Base-by-base conservation (phyloP, 2,797 vertebrate species). In the Lacerta viridis region DNA sequence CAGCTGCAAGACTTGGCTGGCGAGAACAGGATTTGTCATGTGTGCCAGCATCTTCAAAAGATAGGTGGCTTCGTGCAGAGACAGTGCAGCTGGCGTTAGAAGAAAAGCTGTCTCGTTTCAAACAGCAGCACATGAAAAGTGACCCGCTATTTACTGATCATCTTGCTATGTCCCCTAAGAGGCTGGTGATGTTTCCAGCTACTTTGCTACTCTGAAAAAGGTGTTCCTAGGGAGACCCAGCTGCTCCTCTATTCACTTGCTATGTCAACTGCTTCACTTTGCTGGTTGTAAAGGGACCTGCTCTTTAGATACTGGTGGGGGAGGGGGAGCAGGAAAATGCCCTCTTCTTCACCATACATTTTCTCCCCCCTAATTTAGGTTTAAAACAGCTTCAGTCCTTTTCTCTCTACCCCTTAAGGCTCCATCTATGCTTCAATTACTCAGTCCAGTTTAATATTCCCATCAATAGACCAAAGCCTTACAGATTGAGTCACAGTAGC, bases 351-450 rank as follows among this genome's bases (percentile, higher is more conserved):
- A 17, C 10, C 39, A 29, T 13, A 25, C 20, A 50, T 85, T 46
- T 8, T 43, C 39, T 55, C 68, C 76, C 29, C 23, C 29, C 64
- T 89, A 76, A 13, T 9, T 7, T 6, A 4, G 59, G 64, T 13
- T 89, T 55, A 55, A 87, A 81, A 1, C 43, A 91, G 27, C 78
- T 29, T 36, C 0, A 0, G 10, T 81, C 74, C 59, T 46, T 87
- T 88, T 84, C 80, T 82, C 80, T 75, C 55, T 78, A 80, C 83
- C 72, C 66, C 87, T 55, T 2, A 1, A 84, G 43, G n/a, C 27
- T 59, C 1, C 25, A 5, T 5, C 13, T 20, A 66, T 0, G 0
- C 43, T 74, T 71, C 39, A 66, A 69, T 2, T 36, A 61, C 82
- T 77, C 78, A 15, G 1, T 66, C 36, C 80, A 75, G 87, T 87